A percentile compares a stretch with the other conserved stretches of the same genome.
These are phyloP conservation scores for Miniopterus natalensis DNA, from an alignment of 2,113 vertebrate species.

Conservation along the genomic window DNA sequence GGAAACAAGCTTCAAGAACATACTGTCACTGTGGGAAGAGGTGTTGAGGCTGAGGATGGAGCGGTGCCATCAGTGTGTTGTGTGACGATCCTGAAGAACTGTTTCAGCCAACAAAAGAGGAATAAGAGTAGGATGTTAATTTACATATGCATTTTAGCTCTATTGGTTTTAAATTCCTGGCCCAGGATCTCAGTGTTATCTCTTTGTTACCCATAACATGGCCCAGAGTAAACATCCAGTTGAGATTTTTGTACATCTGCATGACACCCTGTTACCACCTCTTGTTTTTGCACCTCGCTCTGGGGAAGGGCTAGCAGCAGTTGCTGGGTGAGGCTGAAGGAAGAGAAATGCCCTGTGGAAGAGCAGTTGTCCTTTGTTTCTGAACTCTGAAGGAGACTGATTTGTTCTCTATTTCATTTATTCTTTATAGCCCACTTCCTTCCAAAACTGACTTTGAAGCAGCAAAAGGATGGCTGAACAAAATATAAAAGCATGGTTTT, in stretches of 20 bases:
- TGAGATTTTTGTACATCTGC: neutral
- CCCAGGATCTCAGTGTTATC: neutral
- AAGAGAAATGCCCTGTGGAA: neutral
- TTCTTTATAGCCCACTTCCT: neutral
- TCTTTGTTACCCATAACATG: neutral
- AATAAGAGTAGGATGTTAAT: neutral
- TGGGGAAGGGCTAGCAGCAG: neutral
- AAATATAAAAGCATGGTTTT: neutral
- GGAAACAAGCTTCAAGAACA: neutral
- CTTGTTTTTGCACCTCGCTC: neutral
- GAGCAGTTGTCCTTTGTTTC: neutral
- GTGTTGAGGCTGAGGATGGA: neutral
- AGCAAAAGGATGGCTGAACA: neutral
- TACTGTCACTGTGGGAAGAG: neutral
- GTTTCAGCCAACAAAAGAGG: neutral
- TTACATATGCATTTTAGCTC: neutral
- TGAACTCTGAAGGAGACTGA: neutral
- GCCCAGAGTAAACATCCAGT: neutral
- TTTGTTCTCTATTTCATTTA: neutral
- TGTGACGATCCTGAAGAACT: neutral
- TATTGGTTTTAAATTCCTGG: neutral
- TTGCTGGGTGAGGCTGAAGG: neutral
- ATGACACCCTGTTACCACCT: too few species aligned
- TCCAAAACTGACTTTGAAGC: neutral
- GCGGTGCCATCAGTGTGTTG: accelerated